A percentile compares a stretch with the other conserved stretches of the same genome.
Evolutionary conservation across 2,888 invertebrate species (phyloP).

Genomic region (Mesorhabditis sp.): DNA sequence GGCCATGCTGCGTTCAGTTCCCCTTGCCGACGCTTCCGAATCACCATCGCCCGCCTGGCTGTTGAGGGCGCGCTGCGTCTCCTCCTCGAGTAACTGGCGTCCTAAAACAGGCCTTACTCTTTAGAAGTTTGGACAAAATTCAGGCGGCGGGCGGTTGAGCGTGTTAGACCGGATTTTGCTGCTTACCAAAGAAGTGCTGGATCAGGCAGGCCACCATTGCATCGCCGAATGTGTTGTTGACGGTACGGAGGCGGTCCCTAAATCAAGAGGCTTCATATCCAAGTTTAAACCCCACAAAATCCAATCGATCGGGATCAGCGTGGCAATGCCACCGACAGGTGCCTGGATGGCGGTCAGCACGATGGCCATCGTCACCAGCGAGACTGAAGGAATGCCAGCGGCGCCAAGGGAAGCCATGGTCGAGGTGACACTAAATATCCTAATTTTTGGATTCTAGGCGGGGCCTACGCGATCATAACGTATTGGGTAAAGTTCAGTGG

Average conservation of each 20-base stretch:
- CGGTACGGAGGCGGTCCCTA: constrained; percentile 3
- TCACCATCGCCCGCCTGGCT: no score
- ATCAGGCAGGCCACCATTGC: background rate
- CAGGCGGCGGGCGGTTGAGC: no score
- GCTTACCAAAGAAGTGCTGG: background rate
- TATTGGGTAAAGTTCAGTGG: background rate
- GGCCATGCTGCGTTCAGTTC: no score
- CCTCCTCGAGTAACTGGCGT: no score
- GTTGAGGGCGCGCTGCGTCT: no score
- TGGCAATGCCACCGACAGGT: no score
- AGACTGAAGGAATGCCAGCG: background rate
- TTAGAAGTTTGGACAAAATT: no score
- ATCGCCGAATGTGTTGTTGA: background rate
- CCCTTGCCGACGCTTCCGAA: no score
- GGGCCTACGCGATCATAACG: background rate
- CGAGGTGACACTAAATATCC: background rate
- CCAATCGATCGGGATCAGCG: no score
- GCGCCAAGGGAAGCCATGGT: background rate
- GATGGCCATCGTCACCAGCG: background rate
- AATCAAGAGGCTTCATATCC: background rate
- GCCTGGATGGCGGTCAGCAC: background rate
- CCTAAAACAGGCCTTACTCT: no score
- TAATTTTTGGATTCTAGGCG: background rate
- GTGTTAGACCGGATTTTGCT: background rate
- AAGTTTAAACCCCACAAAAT: background rate